Evolutionary conservation across 2,888 invertebrate species (phyloP).

Genomic region (Aporophyla lueneburgensis): DNA sequence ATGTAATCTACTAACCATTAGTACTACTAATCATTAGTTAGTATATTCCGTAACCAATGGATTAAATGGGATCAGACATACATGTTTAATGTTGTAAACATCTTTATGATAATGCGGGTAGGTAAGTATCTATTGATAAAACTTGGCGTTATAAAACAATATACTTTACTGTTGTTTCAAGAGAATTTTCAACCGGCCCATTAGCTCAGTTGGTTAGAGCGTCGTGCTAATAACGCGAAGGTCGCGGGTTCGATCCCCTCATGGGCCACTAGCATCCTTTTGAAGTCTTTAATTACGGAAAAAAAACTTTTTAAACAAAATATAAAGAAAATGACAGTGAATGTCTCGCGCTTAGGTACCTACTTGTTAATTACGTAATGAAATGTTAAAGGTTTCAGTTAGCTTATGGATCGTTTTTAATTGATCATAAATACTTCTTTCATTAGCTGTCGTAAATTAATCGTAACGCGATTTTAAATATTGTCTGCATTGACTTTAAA

Average conservation of each 20-base stretch:
- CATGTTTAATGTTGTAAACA: constrained; percentile 4
- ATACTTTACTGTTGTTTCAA: constrained; percentile 6
- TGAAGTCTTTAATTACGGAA: neutral
- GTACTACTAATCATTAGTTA: no score
- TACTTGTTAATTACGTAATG: neutral
- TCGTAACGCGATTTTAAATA: neutral
- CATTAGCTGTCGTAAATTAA: constrained; percentile 5
- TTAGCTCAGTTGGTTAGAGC: constrained; percentile 65
- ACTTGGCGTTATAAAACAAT: constrained; percentile 35
- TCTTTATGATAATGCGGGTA: constrained; percentile 69
- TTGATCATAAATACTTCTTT: constrained; percentile 1
- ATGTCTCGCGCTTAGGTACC: neutral
- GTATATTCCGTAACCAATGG: neutral
- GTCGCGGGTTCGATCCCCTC: constrained; percentile 67
- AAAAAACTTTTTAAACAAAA: neutral
- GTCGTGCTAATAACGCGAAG: constrained; percentile 66
- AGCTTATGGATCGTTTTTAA: constrained; percentile 2
- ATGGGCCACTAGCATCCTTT: constrained; percentile 37
- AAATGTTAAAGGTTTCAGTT: neutral
- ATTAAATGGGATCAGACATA: constrained; percentile 2
- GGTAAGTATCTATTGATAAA: constrained; percentile 71
- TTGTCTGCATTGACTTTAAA: neutral
- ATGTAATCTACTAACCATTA: no score
- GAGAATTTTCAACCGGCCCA: neutral
- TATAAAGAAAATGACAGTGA: neutral